A percentile compares a stretch with the other conserved stretches of the same genome.
These are phyloP conservation scores for Emmelina monodactyla DNA, from an alignment of 2,888 invertebrate species.

Conservation along the genomic window DNA sequence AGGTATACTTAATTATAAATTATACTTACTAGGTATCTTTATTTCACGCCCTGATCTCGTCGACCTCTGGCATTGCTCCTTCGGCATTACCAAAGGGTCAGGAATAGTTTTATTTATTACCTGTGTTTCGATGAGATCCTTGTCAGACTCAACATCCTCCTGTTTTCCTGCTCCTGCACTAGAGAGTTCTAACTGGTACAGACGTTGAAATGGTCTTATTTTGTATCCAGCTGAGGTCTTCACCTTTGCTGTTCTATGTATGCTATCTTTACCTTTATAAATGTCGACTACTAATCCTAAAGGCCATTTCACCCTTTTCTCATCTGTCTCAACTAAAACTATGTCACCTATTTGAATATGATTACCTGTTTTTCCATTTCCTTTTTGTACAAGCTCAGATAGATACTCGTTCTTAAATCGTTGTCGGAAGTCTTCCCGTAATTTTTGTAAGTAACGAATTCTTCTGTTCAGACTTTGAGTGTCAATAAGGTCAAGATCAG, in stretches of 20 bases:
- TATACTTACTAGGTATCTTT: too few species aligned
- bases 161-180: too few species aligned
- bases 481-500: too few species aligned
- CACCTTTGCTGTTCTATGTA: conserved; percentile 5
- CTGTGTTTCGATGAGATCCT: too few species aligned
- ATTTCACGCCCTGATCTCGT: too few species aligned
- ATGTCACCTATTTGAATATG: too few species aligned
- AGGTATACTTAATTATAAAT: too few species aligned
- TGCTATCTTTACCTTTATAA: conserved; percentile 7
- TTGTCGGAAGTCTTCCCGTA: conserved; percentile 2
- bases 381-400: conserved; percentile 5
- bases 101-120: too few species aligned
- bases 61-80: too few species aligned
- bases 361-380: conserved; percentile 6
- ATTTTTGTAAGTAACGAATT: conserved; percentile 2
- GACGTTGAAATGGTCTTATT: conserved; percentile 3
- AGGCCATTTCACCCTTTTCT: conserved; percentile 9
- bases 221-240: conserved; percentile 7
- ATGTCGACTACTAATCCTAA: conserved; percentile 7
- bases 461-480: too few species aligned
- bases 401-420: conserved; percentile 7
- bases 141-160: too few species aligned
- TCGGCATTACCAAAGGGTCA: too few species aligned
- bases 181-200: conserved; percentile 3
- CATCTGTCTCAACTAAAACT: conserved; percentile 7